Conservation (phyloP, 2,888 invertebrate genomes). For the Drosophila algonquin region DNA sequence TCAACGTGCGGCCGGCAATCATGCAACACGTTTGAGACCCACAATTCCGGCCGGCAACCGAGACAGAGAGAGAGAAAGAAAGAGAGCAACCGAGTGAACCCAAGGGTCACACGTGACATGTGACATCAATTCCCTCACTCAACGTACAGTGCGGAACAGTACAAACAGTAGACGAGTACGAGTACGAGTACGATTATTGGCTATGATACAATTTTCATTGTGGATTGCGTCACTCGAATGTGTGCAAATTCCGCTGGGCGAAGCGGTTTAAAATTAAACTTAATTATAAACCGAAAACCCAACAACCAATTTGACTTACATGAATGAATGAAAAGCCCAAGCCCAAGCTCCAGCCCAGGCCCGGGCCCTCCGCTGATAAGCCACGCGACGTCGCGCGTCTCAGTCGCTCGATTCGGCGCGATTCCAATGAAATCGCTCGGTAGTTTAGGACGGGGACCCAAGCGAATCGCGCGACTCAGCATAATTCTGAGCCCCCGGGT, state of each 20-base stretch:
- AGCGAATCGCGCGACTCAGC: conserved; percentile 2
- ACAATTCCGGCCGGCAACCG: conserved; percentile 33
- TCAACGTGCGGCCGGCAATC: conserved; percentile 19
- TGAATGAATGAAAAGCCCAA: conserved; percentile 64
- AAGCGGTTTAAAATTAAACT: conserved; percentile 65
- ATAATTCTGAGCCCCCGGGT: not conserved
- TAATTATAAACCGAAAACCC: conserved; percentile 58
- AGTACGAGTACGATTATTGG: too few species aligned
- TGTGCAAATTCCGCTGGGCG: conserved; percentile 47
- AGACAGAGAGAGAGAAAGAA: not conserved
- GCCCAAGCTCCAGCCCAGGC: not conserved
- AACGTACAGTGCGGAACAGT: conserved; percentile 15
- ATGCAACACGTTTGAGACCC: conserved; percentile 45
- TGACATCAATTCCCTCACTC: conserved; percentile 9
- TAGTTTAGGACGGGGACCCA: not conserved
- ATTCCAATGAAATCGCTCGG: conserved; percentile 6
- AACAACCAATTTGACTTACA: conserved; percentile 66
- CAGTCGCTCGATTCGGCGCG: not conserved
- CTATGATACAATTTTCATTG: conserved; percentile 40
- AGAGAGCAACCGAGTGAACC: not conserved
- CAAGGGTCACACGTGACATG: conserved; percentile 26
- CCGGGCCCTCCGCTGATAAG: conserved; percentile 55
- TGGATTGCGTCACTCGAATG: conserved; percentile 67
- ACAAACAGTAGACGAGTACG: not conserved
- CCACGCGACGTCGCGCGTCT: conserved; percentile 7